Evolutionary conservation across 2,888 invertebrate genomes (phyloP).

Genomic region (Agrilus cyanescens): DNA sequence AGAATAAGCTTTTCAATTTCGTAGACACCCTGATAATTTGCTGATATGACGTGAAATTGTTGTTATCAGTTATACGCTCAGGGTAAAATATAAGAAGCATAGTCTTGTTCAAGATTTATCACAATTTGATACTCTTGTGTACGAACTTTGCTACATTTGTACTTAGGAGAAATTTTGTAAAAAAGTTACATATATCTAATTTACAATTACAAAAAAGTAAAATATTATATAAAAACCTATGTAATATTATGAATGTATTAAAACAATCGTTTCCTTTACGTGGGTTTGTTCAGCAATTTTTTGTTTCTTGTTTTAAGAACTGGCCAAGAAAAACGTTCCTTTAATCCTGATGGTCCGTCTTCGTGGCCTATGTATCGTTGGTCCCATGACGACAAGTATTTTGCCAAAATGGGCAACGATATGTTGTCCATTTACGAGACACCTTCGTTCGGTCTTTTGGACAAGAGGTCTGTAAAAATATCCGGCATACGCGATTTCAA

Average conservation of each 20-base stretch:
- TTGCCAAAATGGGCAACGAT: slow-evolving; percentile 77
- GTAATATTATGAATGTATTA: too few species aligned
- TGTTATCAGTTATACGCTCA: slow-evolving; percentile 14
- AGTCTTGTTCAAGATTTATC: too few species aligned
- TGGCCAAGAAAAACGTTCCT: slow-evolving; percentile 84
- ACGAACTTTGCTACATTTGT: not conserved
- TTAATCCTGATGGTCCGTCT: slow-evolving; percentile 65
- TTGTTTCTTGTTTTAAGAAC: slow-evolving; percentile 41
- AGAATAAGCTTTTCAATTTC: too few species aligned
- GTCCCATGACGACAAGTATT: slow-evolving; percentile 92
- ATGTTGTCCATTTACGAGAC: slow-evolving; percentile 91
- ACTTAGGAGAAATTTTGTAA: too few species aligned
- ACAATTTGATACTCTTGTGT: not conserved
- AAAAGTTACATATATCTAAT: too few species aligned
- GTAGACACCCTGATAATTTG: slow-evolving; percentile 10
- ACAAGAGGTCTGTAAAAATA: slow-evolving; percentile 89
- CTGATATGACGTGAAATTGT: slow-evolving; percentile 6
- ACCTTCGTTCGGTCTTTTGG: slow-evolving; percentile 85
- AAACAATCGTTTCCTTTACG: not conserved
- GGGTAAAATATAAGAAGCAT: slow-evolving; percentile 7
- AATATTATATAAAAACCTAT: too few species aligned
- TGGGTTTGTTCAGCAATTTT: not conserved
- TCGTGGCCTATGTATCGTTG: slow-evolving; percentile 95
- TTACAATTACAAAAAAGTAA: too few species aligned
- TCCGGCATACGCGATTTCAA: slow-evolving; percentile 85